Evolutionary conservation across 2,888 invertebrate species (phyloP).

Genomic region (Patella ulyssiponensis): DNA sequence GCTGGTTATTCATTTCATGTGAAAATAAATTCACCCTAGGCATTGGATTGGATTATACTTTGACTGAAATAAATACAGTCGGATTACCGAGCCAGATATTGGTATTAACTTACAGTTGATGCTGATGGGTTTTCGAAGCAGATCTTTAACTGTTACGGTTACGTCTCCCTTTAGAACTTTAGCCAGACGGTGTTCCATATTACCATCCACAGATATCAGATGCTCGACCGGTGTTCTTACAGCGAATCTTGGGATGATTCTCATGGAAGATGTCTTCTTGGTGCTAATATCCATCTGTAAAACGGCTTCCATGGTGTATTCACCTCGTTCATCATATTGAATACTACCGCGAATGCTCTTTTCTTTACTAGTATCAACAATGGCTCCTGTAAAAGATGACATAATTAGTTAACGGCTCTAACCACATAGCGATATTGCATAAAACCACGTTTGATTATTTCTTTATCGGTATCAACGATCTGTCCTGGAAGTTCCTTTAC

Average conservation of each 20-base stretch:
- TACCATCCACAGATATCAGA: conserved; percentile 41
- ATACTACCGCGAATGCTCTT: conserved; percentile 43
- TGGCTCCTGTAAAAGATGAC: conserved; percentile 40
- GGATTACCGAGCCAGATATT: no score
- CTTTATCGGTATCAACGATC: no score
- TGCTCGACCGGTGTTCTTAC: conserved; percentile 46
- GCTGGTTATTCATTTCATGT: no score
- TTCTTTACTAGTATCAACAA: conserved; percentile 44
- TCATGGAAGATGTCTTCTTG: conserved; percentile 24
- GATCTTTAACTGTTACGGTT: conserved; percentile 37
- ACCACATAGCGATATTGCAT: no score
- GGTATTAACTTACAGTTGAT: conserved; percentile 44
- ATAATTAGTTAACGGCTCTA: no score
- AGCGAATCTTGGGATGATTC: conserved; percentile 41
- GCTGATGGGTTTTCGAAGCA: conserved; percentile 44
- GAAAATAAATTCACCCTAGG: no score
- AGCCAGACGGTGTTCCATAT: conserved; percentile 39
- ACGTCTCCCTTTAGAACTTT: conserved; percentile 41
- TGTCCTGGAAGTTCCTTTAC: no score
- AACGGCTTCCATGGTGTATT: conserved; percentile 45
- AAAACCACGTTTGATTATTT: no score
- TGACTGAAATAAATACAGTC: no score
- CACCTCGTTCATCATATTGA: conserved; percentile 38
- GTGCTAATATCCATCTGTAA: conserved; percentile 27
- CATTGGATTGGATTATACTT: no score